A percentile compares a stretch with the other conserved stretches of the same genome.
Evolutionary conservation across 2,113 vertebrate genomes (phyloP).

Genomic region (Pterocles burchelli): DNA sequence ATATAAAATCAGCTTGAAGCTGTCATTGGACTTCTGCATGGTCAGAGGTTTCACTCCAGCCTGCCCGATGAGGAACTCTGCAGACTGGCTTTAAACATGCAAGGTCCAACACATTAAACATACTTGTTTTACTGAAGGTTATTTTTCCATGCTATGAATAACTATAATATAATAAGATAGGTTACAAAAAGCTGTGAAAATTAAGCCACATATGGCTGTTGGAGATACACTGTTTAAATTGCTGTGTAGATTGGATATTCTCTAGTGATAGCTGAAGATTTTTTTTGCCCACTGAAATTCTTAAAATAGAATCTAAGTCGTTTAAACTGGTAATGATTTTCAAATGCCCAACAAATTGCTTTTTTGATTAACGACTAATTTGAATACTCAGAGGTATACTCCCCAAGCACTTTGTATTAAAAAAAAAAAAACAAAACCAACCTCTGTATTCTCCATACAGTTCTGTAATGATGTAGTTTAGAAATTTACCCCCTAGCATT

Average conservation of each 20-base stretch:
- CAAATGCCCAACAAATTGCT: constrained; percentile 44
- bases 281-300: neutral
- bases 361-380: constrained; percentile 64
- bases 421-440: neutral
- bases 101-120: neutral
- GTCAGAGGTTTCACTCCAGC: neutral
- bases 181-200: neutral
- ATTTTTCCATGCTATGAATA: neutral
- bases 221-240: constrained; percentile 24
- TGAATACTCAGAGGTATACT: constrained; percentile 21
- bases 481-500: neutral
- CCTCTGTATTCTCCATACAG: neutral
- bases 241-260: constrained; percentile 10
- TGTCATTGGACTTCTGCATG: neutral
- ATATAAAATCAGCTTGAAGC: neutral
- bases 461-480: neutral
- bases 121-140: neutral
- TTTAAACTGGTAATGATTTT: constrained; percentile 37
- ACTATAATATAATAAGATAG: neutral
- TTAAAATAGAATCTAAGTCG: constrained; percentile 42
- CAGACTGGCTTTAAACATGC: neutral
- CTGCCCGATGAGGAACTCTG: neutral
- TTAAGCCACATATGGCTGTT: neutral
- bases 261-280: neutral
- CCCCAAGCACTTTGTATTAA: neutral